These are phyloP conservation scores for Slavum lentiscoides DNA, from an alignment of 2,888 invertebrate species.

Conservation along the genomic window DNA sequence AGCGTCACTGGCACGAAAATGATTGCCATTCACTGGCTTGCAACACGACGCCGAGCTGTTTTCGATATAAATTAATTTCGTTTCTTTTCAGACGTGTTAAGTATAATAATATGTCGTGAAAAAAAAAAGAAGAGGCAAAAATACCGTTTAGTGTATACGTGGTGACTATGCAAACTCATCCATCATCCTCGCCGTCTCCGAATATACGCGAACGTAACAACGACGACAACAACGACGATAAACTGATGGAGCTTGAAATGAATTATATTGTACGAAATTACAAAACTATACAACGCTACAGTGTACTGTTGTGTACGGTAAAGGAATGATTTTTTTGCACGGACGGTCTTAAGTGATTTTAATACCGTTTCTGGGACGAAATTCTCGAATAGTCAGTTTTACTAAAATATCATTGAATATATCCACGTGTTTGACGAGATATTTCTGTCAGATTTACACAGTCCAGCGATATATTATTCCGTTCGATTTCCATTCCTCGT, in stretches of 20 bases:
- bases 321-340: neutral
- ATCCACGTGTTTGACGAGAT: too few relatives aligned
- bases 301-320: neutral
- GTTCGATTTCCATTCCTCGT: too few relatives aligned
- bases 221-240: neutral
- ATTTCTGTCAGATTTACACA: too few relatives aligned
- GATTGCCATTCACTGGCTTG: neutral
- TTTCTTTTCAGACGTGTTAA: neutral
- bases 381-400: too few relatives aligned
- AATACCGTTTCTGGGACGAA: neutral
- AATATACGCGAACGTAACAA: neutral
- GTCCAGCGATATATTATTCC: too few relatives aligned
- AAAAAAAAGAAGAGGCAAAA: neutral
- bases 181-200: conserved; percentile 19
- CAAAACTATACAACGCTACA: neutral
- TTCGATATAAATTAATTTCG: conserved; percentile 4
- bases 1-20: neutral
- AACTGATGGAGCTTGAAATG: neutral
- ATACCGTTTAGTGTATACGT: neutral
- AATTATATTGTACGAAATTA: neutral
- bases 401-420: too few relatives aligned
- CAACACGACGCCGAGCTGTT: neutral
- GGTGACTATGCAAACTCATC: conserved; percentile 3
- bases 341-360: neutral
- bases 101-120: neutral